Conservation (phyloP, 2,113 vertebrate species). For the Pedionomus torquatus region DNA sequence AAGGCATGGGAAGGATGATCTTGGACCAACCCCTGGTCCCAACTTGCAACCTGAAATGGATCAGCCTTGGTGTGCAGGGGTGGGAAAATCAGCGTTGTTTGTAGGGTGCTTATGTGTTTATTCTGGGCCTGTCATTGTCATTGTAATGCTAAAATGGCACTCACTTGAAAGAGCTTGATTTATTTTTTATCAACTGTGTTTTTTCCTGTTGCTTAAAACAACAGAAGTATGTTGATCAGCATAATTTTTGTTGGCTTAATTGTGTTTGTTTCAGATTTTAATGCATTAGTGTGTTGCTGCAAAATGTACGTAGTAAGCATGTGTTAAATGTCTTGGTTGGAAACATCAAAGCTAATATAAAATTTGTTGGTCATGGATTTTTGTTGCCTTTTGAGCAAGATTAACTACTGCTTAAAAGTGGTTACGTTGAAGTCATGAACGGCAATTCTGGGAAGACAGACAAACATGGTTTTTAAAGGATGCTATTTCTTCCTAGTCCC, state of each 20-base stretch:
- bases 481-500: not conserved
- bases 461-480: not conserved
- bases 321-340: not conserved
- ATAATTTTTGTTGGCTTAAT: not conserved
- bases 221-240: not conserved
- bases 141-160: fast-evolving
- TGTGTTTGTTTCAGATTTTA: not conserved
- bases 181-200: not conserved
- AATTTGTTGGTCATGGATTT: not conserved
- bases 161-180: not conserved
- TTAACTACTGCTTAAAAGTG: not conserved
- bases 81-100: not conserved
- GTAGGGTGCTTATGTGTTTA: not conserved
- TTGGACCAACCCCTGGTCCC: fast-evolving
- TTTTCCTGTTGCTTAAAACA: not conserved
- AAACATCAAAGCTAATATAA: not conserved
- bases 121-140: not conserved
- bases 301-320: not conserved
- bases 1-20: fast-evolving
- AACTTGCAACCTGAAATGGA: not conserved
- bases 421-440: not conserved
- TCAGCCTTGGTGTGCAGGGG: not conserved
- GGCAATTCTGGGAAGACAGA: not conserved
- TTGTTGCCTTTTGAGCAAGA: not conserved
- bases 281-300: not conserved